These are phyloP conservation scores for Hiodon tergisus DNA, from an alignment of 2,113 vertebrate genomes.

Conservation along the genomic window DNA sequence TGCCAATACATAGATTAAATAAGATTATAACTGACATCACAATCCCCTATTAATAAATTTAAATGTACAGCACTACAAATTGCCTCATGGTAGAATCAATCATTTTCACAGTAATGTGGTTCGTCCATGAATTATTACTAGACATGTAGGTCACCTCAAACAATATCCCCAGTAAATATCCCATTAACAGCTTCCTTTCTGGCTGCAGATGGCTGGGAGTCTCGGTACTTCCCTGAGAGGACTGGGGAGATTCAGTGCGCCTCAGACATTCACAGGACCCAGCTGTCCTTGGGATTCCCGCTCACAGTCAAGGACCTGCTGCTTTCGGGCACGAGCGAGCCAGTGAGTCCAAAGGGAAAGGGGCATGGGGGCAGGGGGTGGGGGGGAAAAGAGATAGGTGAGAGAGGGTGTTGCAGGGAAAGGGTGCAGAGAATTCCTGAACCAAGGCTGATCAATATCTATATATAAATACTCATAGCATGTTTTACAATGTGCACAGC, in stretches of 20 bases:
- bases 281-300: constrained; percentile 26
- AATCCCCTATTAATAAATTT: no score
- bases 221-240: constrained; percentile 47
- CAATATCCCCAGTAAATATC: not conserved
- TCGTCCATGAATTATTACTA: no score
- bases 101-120: no score
- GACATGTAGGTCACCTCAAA: no score
- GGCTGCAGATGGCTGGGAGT: constrained; percentile 63
- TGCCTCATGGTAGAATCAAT: no score
- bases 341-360: constrained; percentile 53
- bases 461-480: no score
- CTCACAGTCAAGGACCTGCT: constrained; percentile 86
- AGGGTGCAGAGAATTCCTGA: no score
- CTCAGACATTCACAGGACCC: not conserved
- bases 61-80: no score
- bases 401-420: not conserved
- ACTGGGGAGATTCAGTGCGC: constrained; percentile 30
- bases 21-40: no score
- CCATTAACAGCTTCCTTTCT: not conserved
- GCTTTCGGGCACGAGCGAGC: constrained; percentile 65
- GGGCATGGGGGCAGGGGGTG: constrained; percentile 5
- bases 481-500: not conserved
- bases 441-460: no score
- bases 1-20: no score
- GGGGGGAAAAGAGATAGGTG: not conserved